Percentiles rank a stretch among this genome's conserved stretches.
Conservation (phyloP, 2,888 invertebrate species). For the Leptinotarsa rubiginosa region DNA sequence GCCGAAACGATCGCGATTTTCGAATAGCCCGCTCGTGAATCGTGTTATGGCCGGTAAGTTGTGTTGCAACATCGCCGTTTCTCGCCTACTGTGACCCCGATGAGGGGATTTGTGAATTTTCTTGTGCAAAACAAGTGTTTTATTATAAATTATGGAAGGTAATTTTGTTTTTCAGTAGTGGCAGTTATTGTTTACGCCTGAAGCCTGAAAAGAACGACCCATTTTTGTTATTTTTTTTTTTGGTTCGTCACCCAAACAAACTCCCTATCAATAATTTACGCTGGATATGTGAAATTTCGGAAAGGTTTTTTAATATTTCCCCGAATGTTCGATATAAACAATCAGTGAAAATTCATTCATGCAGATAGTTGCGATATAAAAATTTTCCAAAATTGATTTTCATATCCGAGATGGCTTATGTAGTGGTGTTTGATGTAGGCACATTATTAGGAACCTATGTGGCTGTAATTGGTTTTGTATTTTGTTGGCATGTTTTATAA, state of each 20-base stretch:
- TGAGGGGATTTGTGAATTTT: slow-evolving; percentile 57
- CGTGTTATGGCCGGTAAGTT: slow-evolving; percentile 85
- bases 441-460: not conserved
- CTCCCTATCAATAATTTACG: slow-evolving; percentile 19
- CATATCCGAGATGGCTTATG: not conserved
- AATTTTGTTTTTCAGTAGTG: slow-evolving; percentile 53
- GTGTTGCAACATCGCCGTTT: slow-evolving; percentile 57
- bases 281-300: slow-evolving; percentile 3
- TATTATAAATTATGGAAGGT: slow-evolving; percentile 64
- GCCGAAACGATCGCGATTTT: slow-evolving; percentile 59
- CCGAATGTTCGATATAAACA: not conserved
- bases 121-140: slow-evolving; percentile 57
- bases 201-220: not conserved
- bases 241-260: slow-evolving; percentile 13
- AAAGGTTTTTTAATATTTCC: not conserved
- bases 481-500: not conserved
- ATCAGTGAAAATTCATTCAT: not conserved
- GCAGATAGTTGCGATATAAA: not conserved
- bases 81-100: slow-evolving; percentile 64
- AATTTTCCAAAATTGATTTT: slow-evolving; percentile 1
- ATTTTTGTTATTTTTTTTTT: slow-evolving; percentile 22
- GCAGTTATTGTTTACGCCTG: slow-evolving; percentile 15
- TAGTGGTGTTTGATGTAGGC: not conserved
- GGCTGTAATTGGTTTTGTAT: not conserved
- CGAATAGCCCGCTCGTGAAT: slow-evolving; percentile 60